Base-by-base conservation (phyloP, 2,113 vertebrate species). In the Cyanoliseus patagonus region DNA sequence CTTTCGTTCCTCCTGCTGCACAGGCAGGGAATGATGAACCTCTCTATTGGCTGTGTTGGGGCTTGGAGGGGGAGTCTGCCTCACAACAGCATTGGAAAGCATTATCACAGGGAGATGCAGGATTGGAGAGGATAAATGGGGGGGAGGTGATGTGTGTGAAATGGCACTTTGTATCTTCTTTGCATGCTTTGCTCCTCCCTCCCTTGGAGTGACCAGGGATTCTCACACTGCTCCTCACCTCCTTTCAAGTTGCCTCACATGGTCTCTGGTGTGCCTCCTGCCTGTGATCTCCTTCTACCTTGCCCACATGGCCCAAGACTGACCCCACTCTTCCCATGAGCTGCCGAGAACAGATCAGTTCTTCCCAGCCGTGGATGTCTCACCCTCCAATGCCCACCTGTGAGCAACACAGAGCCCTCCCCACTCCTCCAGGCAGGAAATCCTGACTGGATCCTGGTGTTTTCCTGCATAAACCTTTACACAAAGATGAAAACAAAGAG, bases 191-290 rank as follows among this genome's bases (percentile, higher is more conserved):
- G 28, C 53, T 92, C 33, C 72, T 79, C 75, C 82, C 62, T 84
- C 19, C 17, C 37, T 46, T 2, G 4, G 41, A 49, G n/a, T 39
- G 44, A 72, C 33, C 1, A 1, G 63, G 72, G 72, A 28, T 83
- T 74, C 68, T 52, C 53, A 66, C 28, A 39, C 44, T 41, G 78
- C 62, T 79, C 37, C 81, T n/a, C 66, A 30, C 2, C 17, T 47
- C 70, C 57, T 4, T 5, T 8, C 2, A 5, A 35, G 33, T 7
- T 9, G 24, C 70, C 24, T 1, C 0, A 10, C 5, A 13, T 1
- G 2, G 41, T 87, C n/a, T 51, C 78, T 33, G 27, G 64, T 42
- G 10, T 78, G 20, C 11, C 10, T 89, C 13, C 68, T 57, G 49
- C 25, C 59, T 17, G 25, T 19, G 22, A 30, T 67, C 61, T 49